Base-by-base conservation (phyloP, 2,113 vertebrate species). In the Prunella himalayana region DNA sequence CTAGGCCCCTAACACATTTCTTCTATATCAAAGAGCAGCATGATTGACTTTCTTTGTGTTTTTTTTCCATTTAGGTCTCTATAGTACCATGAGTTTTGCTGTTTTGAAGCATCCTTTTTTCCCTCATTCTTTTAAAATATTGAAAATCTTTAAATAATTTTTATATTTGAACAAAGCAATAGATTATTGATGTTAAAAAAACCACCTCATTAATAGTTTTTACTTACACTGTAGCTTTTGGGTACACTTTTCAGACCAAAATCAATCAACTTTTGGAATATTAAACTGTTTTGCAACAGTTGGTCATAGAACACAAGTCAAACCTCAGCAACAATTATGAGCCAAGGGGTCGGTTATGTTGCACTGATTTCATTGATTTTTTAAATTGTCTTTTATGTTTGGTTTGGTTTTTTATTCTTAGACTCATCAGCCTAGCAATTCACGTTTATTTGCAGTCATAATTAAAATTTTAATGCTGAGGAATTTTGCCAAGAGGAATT, bases 181-280 rank as follows among this genome's bases (percentile, higher is more conserved):
- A 60, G 15, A 22, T 49, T 78, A 35, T 4, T 63, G 8, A 25
- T 22, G 3, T 33, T 35, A 73, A 20, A 21, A 63, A 63, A 51
- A 15, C 2, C 11, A 44, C 6, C 1, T 90, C 4, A 60, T 49
- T 75, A 51, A 21, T 41, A 42, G 13, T 25, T 41, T 75, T 89
- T 59, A 42, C 7, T 59, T 68, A 47, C 1, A 5, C 6, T 28
- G 10, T 47, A 60, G 33, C 2, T 50, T 85, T 78, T 33, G 17
- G 6, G 6, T 30, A 27, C 21, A 54, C 27, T 82, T 56, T 41
- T 60, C 77, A 71, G 39, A 87, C 5, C 19, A 78, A 45, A 84
- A 45, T 0, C 1, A 16, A 47, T 15, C 8, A 33, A 5, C 3
- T 66, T 64, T 81, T 60, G 24, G 4, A 50, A 15, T 10, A 42